phyloP scores from a whole-genome alignment of 1,140 invertebrate genomes.

The Tyrophagus putrescentiae region DNA sequence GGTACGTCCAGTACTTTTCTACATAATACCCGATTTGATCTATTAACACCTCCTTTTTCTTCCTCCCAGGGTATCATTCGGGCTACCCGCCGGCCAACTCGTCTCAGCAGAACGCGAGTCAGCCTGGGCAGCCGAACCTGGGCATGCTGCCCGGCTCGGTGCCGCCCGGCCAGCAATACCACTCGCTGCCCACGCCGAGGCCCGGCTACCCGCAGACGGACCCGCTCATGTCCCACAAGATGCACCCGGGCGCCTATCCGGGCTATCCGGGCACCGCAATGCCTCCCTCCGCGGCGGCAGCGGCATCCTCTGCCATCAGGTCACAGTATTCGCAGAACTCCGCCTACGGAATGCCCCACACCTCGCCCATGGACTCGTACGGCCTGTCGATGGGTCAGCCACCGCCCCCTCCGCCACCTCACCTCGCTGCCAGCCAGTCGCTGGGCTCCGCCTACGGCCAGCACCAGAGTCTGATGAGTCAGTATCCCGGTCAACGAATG shows the following conservation, averaged over 20 bases:
- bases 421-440: background rate
- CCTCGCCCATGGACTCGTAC: background rate
- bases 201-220: constrained; percentile 16
- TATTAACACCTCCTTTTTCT: background rate
- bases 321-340: constrained; percentile 21
- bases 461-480: constrained; percentile 5
- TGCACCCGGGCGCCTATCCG: constrained; percentile 7
- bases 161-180: constrained; percentile 18
- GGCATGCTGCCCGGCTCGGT: constrained; percentile 4
- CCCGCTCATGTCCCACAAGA: constrained; percentile 17
- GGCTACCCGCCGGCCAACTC: constrained; percentile 15
- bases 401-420: background rate
- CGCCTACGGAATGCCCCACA: constrained; percentile 2
- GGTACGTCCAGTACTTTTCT: constrained; percentile 10
- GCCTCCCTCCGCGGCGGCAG: background rate
- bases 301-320: background rate
- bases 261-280: background rate
- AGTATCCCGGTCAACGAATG: constrained; percentile 22
- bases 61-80: constrained; percentile 20
- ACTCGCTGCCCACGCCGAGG: constrained; percentile 8
- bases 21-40: background rate
- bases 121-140: background rate
- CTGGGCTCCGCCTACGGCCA: constrained; percentile 1
- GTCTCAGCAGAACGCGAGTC: constrained; percentile 9
- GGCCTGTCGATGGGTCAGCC: constrained; percentile 17